Evolutionary conservation across 2,797 vertebrate genomes (phyloP), one percentile per base, ranked within the genome.

Genomic region (Picus viridis): DNA sequence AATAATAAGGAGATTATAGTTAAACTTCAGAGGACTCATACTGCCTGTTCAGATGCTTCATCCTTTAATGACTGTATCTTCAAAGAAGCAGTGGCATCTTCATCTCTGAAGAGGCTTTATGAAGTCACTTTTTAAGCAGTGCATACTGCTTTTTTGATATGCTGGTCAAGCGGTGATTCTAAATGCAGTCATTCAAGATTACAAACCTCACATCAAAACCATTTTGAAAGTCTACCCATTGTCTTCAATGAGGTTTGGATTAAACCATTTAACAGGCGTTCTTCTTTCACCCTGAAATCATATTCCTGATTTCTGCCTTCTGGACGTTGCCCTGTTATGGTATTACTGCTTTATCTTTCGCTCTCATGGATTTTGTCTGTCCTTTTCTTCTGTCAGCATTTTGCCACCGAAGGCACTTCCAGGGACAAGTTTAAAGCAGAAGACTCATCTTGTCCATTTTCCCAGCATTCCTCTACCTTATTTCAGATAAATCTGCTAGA

Each of bases 1-100:
- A 86, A 73, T 78, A 80, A 75, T 91, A 85, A 94, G 72, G 36
- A 78, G 89, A 93, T 96, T 95, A 95, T 34, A 86, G 85, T 76
- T 89, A 73, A 91, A 91, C 68, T 93, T 94, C 76, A 76, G 72
- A 96, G 56, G 34, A 75, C 62, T 90, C 49, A 26, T 34, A 59
- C 59, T 74, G 79, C 27, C 94, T 90, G 29, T 63, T 93, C 72
- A 43, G 47, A 43, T 68, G 54, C n/a, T 86, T 95, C 79, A 92
- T 92, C 83, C 85, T 88, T 88, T 94, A 93, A 93, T 92, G 87
- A 92, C 83, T 72, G 12, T 82, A 92, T 93, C 95, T 96, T 96
- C 90, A 93, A 95, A 92, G 94, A 29, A 81, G 34, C 65, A 94
- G 39, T 29, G 30, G 53, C 49, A 57, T 93, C 83, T 75, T 88